Base-by-base conservation (phyloP, 2,113 vertebrate species). In the Lagopus muta region DNA sequence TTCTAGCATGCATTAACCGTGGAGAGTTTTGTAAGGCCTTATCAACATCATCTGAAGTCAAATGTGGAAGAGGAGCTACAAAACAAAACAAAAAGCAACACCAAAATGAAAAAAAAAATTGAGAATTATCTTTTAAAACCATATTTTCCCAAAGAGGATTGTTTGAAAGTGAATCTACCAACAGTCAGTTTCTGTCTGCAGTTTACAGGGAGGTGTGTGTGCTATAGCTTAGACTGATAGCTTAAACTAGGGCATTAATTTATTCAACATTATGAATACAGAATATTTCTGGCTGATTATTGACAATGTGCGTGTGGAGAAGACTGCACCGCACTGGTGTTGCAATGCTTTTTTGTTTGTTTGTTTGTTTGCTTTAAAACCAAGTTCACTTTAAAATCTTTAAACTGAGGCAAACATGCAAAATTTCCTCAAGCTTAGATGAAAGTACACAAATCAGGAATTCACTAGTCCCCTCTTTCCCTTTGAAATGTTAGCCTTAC, bases 1-100 rank as follows among this genome's bases (percentile, higher is more conserved):
- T 99, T 98, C 98, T 98, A 97, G 98, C 98, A 98, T 99, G 98
- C 98, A 99, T 99, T 98, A 99, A 98, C 97, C 98, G 98, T 92
- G 98, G 98, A 97, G 98, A 99, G 98, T 99, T 99, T 98, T 99
- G 98, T 97, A 99, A 98, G 98, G 98, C 98, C 92, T 99, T 99
- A 98, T 99, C 98, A 98, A 99, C 98, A 98, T 99, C 98, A 98
- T 99, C 98, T 97, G 98, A 99, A 98, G 98, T 99, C 98, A 99
- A 98, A 98, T 99, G 98, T 98, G 98, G 98, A 98, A 99, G 98
- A 98, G 98, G 98, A 98, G 98, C 98, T 99, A 97, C 96, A 98
- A 98, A 98, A 98, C 96, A 98, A 98, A 98, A 97, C 96, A 97
- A 95, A 97, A 97, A 97, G 97, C 97, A 95, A 98, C 96, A 97